These are phyloP conservation scores for Enteromius unitaeniatus DNA, from an alignment of 2,797 vertebrate species.

Conservation along the genomic window DNA sequence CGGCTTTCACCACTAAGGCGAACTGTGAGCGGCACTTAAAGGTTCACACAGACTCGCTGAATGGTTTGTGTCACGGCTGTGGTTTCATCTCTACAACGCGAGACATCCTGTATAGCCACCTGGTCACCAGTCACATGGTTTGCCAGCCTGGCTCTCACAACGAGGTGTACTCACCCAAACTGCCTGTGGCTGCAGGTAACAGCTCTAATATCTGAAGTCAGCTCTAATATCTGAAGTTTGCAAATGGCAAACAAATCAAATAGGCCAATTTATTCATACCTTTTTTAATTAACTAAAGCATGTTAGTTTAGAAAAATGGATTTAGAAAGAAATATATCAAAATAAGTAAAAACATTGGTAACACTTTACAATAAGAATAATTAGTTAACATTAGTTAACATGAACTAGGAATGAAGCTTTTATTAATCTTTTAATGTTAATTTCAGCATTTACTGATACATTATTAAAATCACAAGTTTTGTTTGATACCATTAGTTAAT, in stretches of 20 bases:
- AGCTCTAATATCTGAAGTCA: neutral
- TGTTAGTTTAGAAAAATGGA: neutral
- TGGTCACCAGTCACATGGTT: conserved; percentile 96
- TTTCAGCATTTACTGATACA: no score
- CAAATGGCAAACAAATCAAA: neutral
- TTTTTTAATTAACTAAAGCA: neutral
- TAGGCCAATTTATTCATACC: neutral
- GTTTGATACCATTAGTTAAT: no score
- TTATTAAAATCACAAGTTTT: no score
- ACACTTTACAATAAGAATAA: no score
- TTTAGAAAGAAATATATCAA: neutral
- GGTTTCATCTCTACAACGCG: conserved; percentile 94
- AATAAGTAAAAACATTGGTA: neutral
- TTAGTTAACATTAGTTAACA: no score
- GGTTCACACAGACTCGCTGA: conserved; percentile 95
- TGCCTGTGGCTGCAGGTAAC: conserved; percentile 82
- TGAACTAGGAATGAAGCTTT: no score
- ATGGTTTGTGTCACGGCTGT: conserved; percentile 93
- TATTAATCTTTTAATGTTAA: no score
- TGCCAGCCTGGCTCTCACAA: conserved; percentile 94
- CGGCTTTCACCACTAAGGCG: conserved; percentile 97
- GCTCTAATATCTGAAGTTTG: neutral
- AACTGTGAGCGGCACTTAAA: conserved; percentile 98
- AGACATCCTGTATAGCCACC: conserved; percentile 96
- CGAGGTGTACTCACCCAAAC: conserved; percentile 87